phyloP scores from a whole-genome alignment of 2,888 invertebrate genomes.

The Rhagonycha fulva region DNA sequence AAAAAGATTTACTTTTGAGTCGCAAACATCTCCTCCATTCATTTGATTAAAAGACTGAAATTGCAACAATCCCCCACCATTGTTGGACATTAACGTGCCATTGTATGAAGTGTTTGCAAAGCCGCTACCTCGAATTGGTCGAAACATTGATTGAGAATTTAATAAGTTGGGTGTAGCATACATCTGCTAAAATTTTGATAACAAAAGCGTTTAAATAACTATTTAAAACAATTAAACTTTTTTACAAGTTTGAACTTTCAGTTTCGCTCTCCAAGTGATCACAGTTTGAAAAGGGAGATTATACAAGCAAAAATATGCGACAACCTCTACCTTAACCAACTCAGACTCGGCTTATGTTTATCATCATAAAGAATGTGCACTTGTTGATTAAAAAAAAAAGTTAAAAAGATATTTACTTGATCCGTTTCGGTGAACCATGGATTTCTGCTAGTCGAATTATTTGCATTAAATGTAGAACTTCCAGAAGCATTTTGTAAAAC shows the following conservation, averaged over 20 bases:
- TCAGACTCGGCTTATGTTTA: constrained; percentile 52
- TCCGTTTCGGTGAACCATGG: not conserved
- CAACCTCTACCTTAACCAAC: constrained; percentile 33
- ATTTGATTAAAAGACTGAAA: not conserved
- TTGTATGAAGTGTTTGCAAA: constrained; percentile 13
- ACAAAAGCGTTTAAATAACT: not conserved
- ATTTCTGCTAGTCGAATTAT: not conserved
- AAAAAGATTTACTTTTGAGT: not conserved
- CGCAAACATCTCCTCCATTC: not conserved
- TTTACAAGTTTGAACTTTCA: constrained; percentile 24
- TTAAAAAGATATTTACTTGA: not conserved
- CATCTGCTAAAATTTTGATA: not conserved
- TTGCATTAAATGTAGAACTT: not conserved
- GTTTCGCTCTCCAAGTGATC: constrained; percentile 36
- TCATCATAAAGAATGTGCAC: constrained; percentile 42
- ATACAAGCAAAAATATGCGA: not conserved
- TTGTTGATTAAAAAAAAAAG: not conserved
- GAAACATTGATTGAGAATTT: constrained; percentile 21
- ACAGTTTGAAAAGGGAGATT: constrained; percentile 25
- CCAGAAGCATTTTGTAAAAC: not conserved
- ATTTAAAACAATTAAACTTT: not conserved
- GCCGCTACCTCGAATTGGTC: constrained; percentile 24
- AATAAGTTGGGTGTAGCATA: not conserved
- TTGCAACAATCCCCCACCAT: not conserved
- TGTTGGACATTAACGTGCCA: not conserved